phyloP scores from a whole-genome alignment of 2,888 invertebrate species.

The Pristionchus exspectatus region DNA sequence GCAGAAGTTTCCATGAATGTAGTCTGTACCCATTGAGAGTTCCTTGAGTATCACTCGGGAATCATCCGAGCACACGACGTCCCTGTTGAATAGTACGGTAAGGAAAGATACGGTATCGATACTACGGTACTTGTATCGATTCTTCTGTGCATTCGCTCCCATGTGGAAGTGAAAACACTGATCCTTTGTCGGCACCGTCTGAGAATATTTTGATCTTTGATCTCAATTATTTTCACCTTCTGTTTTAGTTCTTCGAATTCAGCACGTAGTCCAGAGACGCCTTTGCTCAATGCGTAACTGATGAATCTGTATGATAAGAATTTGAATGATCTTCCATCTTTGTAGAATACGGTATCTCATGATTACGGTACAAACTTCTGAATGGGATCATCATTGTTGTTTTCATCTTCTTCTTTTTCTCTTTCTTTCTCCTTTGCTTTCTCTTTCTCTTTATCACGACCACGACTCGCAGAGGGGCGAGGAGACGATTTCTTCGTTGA shows the following conservation, averaged over 20 bases:
- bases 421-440: neutral
- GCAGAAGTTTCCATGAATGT: constrained; percentile 53
- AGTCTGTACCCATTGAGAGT: constrained; percentile 8
- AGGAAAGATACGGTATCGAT: neutral
- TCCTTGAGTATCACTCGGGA: constrained; percentile 47
- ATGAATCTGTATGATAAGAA: neutral
- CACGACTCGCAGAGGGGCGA: neutral
- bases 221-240: neutral
- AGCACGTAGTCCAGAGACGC: neutral
- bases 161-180: neutral
- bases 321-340: neutral
- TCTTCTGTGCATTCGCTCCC: constrained; percentile 38
- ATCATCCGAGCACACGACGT: constrained; percentile 40
- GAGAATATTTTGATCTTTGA: neutral
- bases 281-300: constrained; percentile 9
- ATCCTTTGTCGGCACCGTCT: constrained; percentile 43
- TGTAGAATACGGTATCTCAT: constrained; percentile 6
- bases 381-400: constrained; percentile 36
- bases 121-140: constrained; percentile 52
- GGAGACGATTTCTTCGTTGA: constrained; percentile 10
- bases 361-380: neutral
- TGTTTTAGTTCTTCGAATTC: constrained; percentile 15
- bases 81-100: neutral
- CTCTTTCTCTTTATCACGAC: neutral
- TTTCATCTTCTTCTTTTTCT: constrained; percentile 21